Evolutionary conservation across 2,888 invertebrate genomes (phyloP).

Genomic region (Lepidocyrtinus sp.): DNA sequence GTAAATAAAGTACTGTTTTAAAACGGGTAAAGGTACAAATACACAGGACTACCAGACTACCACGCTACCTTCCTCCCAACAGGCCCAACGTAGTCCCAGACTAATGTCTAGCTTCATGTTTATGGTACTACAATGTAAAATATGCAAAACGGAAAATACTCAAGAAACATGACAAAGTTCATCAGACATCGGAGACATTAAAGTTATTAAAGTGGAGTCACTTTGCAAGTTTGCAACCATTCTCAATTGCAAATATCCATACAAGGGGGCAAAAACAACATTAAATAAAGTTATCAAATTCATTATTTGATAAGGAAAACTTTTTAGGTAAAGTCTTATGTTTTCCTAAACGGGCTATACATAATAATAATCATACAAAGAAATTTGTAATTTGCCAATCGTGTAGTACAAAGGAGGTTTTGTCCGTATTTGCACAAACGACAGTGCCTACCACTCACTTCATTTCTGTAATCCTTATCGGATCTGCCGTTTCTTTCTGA

Average conservation of each 20-base stretch:
- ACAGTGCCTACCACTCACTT: no score
- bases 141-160: no score
- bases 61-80: no score
- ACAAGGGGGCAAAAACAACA: neutral
- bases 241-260: neutral
- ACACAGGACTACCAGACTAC: no score
- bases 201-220: no score
- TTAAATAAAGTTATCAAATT: neutral
- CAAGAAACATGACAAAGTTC: no score
- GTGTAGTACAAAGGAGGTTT: neutral
- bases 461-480: neutral
- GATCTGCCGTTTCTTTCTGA: neutral
- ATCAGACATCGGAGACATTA: no score
- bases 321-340: neutral
- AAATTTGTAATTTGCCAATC: neutral
- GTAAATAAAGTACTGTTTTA: neutral
- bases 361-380: neutral
- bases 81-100: no score
- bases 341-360: neutral
- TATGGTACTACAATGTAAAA: no score
- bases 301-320: neutral
- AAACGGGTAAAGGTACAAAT: neutral
- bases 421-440: neutral
- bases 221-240: no score
- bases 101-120: no score